Evolutionary conservation across 2,888 invertebrate genomes (phyloP).

Genomic region (Pomacea canaliculata): DNA sequence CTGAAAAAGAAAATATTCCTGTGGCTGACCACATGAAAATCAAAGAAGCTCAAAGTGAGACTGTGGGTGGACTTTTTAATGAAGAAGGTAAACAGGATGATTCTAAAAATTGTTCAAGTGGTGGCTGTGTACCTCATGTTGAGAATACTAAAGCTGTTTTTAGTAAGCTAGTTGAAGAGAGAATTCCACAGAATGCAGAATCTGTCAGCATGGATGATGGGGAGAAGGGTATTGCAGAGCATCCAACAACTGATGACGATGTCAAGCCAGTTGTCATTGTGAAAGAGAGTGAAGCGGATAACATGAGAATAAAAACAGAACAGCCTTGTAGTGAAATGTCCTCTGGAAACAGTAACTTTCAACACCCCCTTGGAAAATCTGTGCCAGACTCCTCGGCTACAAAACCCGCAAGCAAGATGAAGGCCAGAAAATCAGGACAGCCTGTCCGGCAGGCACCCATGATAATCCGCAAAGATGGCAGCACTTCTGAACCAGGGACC

Average conservation of each 20-base stretch:
- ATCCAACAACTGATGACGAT: too few species aligned
- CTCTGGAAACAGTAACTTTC: too few species aligned
- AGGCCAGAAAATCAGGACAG: conserved; percentile 32
- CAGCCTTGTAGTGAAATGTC: too few species aligned
- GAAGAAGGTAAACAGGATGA: too few species aligned
- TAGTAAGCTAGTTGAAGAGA: conserved; percentile 1
- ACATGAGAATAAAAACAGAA: background rate
- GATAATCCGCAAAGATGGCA: conserved; percentile 27
- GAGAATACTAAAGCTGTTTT: too few species aligned
- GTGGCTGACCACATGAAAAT: too few species aligned
- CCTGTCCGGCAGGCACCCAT: conserved; percentile 16
- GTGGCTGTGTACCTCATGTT: too few species aligned
- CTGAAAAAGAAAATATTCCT: too few species aligned
- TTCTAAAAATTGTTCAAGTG: too few species aligned
- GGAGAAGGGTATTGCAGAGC: background rate
- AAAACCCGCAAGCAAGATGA: background rate
- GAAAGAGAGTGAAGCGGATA: background rate
- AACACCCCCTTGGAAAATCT: background rate
- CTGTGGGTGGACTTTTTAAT: too few species aligned
- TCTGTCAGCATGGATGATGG: background rate
- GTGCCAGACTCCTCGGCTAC: background rate
- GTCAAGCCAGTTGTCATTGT: background rate
- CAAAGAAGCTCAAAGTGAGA: too few species aligned
- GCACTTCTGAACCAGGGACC: conserved; percentile 28
- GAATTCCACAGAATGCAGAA: background rate